A percentile compares a stretch with the other conserved stretches of the same genome.
Evolutionary conservation across 2,113 vertebrate genomes (phyloP).

Genomic region (Murina feae): DNA sequence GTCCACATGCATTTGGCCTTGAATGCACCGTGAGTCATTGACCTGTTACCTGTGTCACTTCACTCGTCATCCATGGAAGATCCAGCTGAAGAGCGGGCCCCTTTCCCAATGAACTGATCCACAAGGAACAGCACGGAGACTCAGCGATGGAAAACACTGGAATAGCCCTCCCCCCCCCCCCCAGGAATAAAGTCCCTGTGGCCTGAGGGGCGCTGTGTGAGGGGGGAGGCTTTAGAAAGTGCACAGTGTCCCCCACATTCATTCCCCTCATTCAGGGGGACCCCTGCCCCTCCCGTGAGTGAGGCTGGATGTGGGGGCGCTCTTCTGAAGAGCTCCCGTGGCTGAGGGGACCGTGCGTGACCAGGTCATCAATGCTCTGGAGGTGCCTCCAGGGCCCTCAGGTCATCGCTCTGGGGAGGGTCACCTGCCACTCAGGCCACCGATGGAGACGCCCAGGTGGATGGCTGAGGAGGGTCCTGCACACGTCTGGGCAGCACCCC

Average conservation of each 20-base stretch:
- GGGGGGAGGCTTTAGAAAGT: neutral
- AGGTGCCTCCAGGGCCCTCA: neutral
- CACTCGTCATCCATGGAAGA: neutral
- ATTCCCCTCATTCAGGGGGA: neutral
- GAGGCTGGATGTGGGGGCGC: neutral
- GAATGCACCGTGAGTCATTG: neutral
- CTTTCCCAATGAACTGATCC: neutral
- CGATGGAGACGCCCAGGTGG: neutral
- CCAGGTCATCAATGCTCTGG: neutral
- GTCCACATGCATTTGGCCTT: neutral
- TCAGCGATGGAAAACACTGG: neutral
- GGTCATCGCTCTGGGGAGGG: neutral
- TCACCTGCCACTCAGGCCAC: neutral
- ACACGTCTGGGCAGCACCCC: neutral
- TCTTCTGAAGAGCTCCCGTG: neutral
- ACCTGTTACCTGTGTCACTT: neutral
- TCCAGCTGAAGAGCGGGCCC: neutral
- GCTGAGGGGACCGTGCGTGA: neutral
- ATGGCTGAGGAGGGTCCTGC: neutral
- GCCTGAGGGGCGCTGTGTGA: neutral
- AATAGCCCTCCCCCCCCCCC: no score
- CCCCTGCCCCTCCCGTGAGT: neutral
- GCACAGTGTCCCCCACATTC: neutral
- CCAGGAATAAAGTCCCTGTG: neutral
- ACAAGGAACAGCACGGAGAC: neutral